These are phyloP conservation scores for Ophion slaviceki DNA, from an alignment of 2,888 invertebrate species.

Conservation along the genomic window DNA sequence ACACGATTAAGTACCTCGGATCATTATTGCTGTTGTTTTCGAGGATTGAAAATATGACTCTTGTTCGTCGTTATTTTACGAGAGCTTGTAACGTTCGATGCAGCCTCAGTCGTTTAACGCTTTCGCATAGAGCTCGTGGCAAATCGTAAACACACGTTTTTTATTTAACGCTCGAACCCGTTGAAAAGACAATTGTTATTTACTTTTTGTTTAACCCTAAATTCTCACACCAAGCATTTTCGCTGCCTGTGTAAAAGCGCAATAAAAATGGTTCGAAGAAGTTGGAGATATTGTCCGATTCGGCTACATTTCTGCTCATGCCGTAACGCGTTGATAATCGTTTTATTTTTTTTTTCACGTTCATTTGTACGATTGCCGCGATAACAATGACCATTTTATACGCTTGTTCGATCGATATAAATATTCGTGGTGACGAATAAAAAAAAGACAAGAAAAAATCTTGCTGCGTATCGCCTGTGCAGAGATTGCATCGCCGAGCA, in stretches of 20 bases:
- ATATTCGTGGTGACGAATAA: conserved; percentile 21
- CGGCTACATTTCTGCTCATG: conserved; percentile 50
- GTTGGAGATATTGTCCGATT: conserved; percentile 21
- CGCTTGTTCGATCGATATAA: conserved; percentile 31
- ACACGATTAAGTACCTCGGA: conserved; percentile 35
- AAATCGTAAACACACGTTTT: conserved; percentile 23
- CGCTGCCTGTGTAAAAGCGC: conserved; percentile 49
- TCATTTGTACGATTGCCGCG: conserved; percentile 11
- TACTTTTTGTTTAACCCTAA: neutral
- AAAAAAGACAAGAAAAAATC: conserved; percentile 35
- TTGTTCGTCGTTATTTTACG: conserved; percentile 37
- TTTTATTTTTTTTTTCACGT: conserved; percentile 17
- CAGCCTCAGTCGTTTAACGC: conserved; percentile 67
- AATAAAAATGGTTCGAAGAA: conserved; percentile 33
- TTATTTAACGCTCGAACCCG: conserved; percentile 3
- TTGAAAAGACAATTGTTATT: neutral
- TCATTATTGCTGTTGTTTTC: conserved; percentile 32
- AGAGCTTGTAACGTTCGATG: conserved; percentile 55
- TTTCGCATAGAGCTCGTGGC: conserved; percentile 69
- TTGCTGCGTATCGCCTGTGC: conserved; percentile 60
- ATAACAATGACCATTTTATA: neutral
- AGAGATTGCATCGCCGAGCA: conserved; percentile 67
- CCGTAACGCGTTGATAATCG: conserved; percentile 36
- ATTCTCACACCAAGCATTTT: conserved; percentile 20
- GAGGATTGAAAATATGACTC: conserved; percentile 40